Base-by-base conservation (phyloP, 2,888 invertebrate species). In the Azorinus chamasolen region DNA sequence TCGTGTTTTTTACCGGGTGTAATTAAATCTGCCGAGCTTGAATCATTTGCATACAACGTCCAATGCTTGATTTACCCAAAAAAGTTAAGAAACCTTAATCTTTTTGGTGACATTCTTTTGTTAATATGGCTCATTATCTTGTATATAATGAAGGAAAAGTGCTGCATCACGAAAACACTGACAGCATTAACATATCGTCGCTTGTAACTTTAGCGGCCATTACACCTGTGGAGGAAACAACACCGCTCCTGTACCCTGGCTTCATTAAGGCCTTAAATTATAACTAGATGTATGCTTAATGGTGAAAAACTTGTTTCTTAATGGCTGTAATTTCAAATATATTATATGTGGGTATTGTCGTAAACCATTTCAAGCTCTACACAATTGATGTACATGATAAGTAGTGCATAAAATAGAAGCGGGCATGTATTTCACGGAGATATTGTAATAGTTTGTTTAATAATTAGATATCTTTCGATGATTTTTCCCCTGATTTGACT, bases 131-230 rank as follows among this genome's bases (percentile, higher is more conserved):
- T 71, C 65, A 79, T 79, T 79, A 70, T 70, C 57, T 58, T 24
- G 25, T 12, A 27, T 43, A 63, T 72, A 78, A 78, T 78, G 61
- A 73, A 51, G 50, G 45, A 61, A 77, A 78, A 78, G 69, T 78
- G 78, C 78, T 78, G 61, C 50, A 69, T 78, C 78, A 78, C 62
- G 65, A 54, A 72, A 70, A 20, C n/a, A 46, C n/a, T 32, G 32
- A 32, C 32, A 32, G 4, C 10, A 32, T 4, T 32, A 32, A 32
- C 32, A 32, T 32, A 32, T 32, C 32, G 32, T 32, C 10, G 32
- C 4, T 10, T 32, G 32, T 32, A 32, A 32, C 32, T 32, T 10
- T 32, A 32, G 32, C 32, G 32, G 4, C 32, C 32, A 32, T 32
- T 32, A 32, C 32, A 32, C 32, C 32, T 32, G 32, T 32, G 32